These are phyloP conservation scores for Hippasteria phrygiana DNA, from an alignment of 53 echinoderm and acorn worm genomes.

Conservation along the genomic window DNA sequence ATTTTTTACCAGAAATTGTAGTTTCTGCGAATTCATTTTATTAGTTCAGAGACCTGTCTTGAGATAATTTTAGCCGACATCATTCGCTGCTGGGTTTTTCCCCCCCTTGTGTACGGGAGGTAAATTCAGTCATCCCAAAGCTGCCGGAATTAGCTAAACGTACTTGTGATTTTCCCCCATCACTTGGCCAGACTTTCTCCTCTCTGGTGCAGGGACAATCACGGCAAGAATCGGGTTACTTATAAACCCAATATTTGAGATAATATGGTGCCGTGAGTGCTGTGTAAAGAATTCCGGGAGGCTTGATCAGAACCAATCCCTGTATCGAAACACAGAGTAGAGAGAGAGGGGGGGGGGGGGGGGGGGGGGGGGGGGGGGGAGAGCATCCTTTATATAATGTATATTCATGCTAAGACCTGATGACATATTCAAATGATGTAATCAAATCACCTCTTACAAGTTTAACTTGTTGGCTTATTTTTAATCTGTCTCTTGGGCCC, in stretches of 20 bases:
- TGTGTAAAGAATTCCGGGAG: neutral
- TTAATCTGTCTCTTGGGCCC: neutral
- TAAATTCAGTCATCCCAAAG: too few species aligned
- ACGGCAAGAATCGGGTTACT: neutral
- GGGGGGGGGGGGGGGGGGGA: too few species aligned
- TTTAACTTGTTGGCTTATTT: slow-evolving; percentile 50
- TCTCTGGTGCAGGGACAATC: neutral
- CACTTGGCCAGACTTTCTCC: neutral
- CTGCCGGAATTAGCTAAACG: neutral
- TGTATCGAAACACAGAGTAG: neutral
- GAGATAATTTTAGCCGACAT: too few species aligned
- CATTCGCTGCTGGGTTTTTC: too few species aligned
- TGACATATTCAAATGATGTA: slow-evolving; percentile 33
- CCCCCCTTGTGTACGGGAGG: too few species aligned
- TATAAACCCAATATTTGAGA: slow-evolving; percentile 53
- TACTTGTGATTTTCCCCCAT: neutral
- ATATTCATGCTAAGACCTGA: too few species aligned
- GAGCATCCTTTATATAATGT: too few species aligned
- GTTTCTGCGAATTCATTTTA: too few species aligned
- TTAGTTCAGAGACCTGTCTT: too few species aligned
- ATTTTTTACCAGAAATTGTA: too few species aligned
- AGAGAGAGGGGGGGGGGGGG: too few species aligned
- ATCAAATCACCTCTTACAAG: neutral
- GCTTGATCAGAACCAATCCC: neutral
- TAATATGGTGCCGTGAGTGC: neutral